Conservation (phyloP, 2,888 invertebrate species). For the Machimus atricapillus region DNA sequence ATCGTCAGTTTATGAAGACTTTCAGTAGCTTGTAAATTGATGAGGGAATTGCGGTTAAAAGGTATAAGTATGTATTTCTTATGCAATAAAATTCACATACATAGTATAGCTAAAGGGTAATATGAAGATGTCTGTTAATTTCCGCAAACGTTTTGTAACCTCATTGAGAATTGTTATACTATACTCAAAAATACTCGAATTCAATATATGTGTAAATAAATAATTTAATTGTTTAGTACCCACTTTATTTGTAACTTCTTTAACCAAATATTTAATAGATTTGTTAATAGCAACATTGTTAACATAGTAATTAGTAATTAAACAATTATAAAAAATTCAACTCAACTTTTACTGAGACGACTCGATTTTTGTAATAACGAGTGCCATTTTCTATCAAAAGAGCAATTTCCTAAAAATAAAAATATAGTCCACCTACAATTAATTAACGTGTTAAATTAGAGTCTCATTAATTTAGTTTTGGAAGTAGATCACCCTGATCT, state of each 20-base stretch:
- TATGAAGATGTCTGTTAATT: neutral
- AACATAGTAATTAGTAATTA: too few species aligned
- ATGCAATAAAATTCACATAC: neutral
- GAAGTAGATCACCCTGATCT: neutral
- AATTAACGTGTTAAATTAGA: neutral
- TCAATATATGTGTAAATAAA: neutral
- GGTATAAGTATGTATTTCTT: neutral
- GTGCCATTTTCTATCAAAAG: neutral
- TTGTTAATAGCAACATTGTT: too few species aligned
- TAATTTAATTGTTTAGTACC: too few species aligned
- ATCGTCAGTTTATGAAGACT: neutral
- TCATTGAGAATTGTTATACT: neutral
- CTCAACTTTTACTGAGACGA: neutral
- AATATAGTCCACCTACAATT: neutral
- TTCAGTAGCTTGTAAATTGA: neutral
- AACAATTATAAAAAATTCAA: neutral
- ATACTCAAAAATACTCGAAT: neutral
- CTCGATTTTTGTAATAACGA: neutral
- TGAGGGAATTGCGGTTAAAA: neutral
- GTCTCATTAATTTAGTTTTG: neutral
- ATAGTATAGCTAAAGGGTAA: neutral
- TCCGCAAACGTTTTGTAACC: neutral
- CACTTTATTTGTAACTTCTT: too few species aligned
- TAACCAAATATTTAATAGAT: too few species aligned
- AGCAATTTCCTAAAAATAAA: neutral